phyloP scores from a whole-genome alignment of 2,888 invertebrate species.

The Eudemis profundana region DNA sequence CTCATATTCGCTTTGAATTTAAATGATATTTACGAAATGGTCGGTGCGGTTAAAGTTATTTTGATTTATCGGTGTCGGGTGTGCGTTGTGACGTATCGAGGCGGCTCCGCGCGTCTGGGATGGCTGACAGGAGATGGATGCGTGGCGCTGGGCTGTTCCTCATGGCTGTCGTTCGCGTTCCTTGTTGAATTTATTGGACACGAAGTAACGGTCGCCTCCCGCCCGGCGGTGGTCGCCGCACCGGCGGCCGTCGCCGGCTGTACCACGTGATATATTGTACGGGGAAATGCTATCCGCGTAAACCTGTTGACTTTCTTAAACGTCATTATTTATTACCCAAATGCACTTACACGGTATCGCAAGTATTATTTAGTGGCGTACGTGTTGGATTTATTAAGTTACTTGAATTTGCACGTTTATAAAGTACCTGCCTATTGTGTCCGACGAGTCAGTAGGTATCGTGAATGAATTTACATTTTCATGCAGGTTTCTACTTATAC shows the following conservation, averaged over 20 bases:
- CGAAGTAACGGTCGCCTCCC: slow-evolving; percentile 74
- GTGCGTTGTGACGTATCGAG: slow-evolving; percentile 63
- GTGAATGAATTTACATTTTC: slow-evolving; percentile 14
- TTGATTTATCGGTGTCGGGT: slow-evolving; percentile 71
- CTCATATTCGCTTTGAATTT: slow-evolving; percentile 64
- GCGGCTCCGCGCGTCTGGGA: slow-evolving; percentile 61
- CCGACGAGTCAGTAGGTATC: slow-evolving; percentile 9
- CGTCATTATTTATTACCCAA: slow-evolving; percentile 65
- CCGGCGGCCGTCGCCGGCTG: slow-evolving; percentile 61
- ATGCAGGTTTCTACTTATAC: not conserved
- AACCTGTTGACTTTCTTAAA: slow-evolving; percentile 70
- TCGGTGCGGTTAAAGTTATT: slow-evolving; percentile 64
- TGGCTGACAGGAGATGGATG: slow-evolving; percentile 77
- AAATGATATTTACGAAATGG: slow-evolving; percentile 65
- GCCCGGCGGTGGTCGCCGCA: slow-evolving; percentile 47
- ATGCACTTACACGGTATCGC: slow-evolving; percentile 50
- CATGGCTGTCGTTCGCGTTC: slow-evolving; percentile 80
- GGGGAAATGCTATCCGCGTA: slow-evolving; percentile 64
- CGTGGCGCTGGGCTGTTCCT: slow-evolving; percentile 68
- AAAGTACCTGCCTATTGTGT: slow-evolving; percentile 18
- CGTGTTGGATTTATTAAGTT: slow-evolving; percentile 58
- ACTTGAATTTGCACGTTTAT: slow-evolving; percentile 37
- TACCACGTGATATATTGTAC: slow-evolving; percentile 66
- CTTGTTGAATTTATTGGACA: slow-evolving; percentile 80
- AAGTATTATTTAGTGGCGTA: slow-evolving; percentile 56